These are phyloP conservation scores for Platalea minor DNA, from an alignment of 2,797 vertebrate species.

Conservation along the genomic window DNA sequence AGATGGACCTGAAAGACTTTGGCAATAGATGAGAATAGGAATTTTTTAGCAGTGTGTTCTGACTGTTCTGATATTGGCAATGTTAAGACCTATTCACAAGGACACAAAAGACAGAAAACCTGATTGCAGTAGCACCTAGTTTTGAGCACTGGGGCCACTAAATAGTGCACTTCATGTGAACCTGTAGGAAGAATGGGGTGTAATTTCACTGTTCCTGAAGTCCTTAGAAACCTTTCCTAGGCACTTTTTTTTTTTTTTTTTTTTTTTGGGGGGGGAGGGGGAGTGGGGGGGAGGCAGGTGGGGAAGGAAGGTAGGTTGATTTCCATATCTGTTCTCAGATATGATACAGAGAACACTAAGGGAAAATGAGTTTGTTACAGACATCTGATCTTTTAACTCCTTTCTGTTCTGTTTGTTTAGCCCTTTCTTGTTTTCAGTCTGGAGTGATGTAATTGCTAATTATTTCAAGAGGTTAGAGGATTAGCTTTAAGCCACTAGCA, in stretches of 20 bases:
- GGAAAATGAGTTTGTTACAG: background rate
- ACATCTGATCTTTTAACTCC: background rate
- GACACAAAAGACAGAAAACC: conserved; percentile 28
- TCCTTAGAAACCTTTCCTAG: background rate
- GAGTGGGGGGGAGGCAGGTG: too few species aligned
- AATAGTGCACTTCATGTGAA: background rate
- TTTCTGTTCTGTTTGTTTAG: background rate
- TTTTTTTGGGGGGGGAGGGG: too few species aligned
- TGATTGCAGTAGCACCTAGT: background rate
- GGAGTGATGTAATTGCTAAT: background rate
- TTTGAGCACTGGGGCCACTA: background rate
- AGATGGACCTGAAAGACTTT: conserved; percentile 4
- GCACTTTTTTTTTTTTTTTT: too few species aligned
- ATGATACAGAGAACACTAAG: background rate
- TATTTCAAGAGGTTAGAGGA: background rate
- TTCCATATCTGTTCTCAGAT: background rate
- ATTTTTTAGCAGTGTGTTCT: conserved; percentile 26
- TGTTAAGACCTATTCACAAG: conserved; percentile 31
- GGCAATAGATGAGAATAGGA: background rate
- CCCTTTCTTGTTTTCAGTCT: background rate
- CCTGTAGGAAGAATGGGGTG: background rate
- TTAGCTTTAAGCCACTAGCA: background rate
- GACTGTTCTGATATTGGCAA: background rate
- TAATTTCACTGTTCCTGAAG: background rate
- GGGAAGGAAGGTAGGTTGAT: background rate